A percentile compares a stretch with the other conserved stretches of the same genome.
These are phyloP conservation scores for Teleogryllus occipitalis DNA, from an alignment of 1,140 invertebrate genomes.

Conservation along the genomic window DNA sequence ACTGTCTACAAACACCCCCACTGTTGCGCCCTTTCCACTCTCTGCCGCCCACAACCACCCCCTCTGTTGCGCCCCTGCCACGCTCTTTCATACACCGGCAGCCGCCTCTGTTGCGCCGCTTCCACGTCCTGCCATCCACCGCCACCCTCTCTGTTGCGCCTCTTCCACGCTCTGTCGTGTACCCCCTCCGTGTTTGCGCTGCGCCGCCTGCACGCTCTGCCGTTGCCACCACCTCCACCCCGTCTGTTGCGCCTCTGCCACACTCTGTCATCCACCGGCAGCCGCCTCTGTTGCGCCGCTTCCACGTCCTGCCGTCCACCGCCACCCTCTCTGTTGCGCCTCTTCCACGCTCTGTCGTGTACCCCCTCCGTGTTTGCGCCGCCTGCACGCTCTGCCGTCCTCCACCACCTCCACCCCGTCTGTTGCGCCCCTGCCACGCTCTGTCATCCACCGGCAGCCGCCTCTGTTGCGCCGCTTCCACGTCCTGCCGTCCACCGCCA, in stretches of 20 bases:
- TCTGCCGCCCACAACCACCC: neutral
- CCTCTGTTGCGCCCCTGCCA: neutral
- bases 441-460: too few relatives aligned
- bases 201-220: neutral
- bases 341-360: too few relatives aligned
- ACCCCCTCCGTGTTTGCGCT: too few relatives aligned
- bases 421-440: too few relatives aligned
- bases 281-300: neutral
- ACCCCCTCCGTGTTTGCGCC: too few relatives aligned
- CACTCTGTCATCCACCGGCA: neutral
- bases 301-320: neutral
- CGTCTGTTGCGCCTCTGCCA: neutral
- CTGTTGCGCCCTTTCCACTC: too few relatives aligned
- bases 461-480: too few relatives aligned
- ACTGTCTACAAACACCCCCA: neutral
- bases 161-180: too few relatives aligned
- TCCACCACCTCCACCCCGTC: too few relatives aligned
- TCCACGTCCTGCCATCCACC: constrained; percentile 8
- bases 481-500: too few relatives aligned
- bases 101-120: neutral
- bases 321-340: neutral
- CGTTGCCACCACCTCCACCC: neutral
- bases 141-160: too few relatives aligned
- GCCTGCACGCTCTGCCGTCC: too few relatives aligned
- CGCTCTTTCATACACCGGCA: neutral